These are phyloP conservation scores for Cardiocondyla obscurior DNA, from an alignment of 1,140 invertebrate species.

Conservation along the genomic window DNA sequence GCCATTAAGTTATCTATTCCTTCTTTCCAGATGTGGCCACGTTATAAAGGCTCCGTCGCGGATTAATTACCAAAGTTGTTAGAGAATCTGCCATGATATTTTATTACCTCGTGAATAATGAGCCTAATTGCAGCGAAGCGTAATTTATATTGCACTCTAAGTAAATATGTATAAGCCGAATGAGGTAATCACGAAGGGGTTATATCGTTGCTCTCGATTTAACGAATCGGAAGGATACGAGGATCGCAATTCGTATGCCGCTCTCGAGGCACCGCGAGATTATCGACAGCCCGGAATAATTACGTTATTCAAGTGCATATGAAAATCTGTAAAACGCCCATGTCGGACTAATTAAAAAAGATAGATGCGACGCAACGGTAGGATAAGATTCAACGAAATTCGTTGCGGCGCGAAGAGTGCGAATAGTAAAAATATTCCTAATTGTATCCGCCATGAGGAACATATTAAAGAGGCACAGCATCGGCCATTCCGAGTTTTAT, in stretches of 20 bases:
- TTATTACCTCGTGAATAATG: constrained; percentile 57
- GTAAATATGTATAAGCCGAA: constrained; percentile 62
- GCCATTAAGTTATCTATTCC: constrained; percentile 36
- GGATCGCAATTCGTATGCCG: constrained; percentile 9
- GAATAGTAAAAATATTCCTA: constrained; percentile 41
- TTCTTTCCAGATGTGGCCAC: not conserved
- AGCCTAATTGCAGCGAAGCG: constrained; percentile 53
- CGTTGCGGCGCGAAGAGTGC: constrained; percentile 1
- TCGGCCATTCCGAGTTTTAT: constrained; percentile 1
- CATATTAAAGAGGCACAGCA: not conserved
- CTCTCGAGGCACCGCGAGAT: constrained; percentile 32
- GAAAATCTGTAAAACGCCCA: constrained; percentile 53
- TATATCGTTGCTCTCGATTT: constrained; percentile 42
- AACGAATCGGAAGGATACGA: constrained; percentile 53
- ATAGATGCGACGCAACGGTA: constrained; percentile 10
- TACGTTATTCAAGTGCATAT: constrained; percentile 51
- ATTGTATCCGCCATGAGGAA: constrained; percentile 5
- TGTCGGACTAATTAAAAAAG: constrained; percentile 54
- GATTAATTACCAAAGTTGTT: constrained; percentile 60
- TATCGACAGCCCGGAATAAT: constrained; percentile 42
- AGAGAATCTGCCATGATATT: constrained; percentile 46
- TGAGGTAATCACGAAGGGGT: constrained; percentile 56
- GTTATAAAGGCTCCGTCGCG: constrained; percentile 26
- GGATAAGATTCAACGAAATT: constrained; percentile 16
- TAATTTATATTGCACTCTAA: constrained; percentile 42